Conservation (phyloP, 2,888 invertebrate species). For the Drosophila flavopinicola region DNA sequence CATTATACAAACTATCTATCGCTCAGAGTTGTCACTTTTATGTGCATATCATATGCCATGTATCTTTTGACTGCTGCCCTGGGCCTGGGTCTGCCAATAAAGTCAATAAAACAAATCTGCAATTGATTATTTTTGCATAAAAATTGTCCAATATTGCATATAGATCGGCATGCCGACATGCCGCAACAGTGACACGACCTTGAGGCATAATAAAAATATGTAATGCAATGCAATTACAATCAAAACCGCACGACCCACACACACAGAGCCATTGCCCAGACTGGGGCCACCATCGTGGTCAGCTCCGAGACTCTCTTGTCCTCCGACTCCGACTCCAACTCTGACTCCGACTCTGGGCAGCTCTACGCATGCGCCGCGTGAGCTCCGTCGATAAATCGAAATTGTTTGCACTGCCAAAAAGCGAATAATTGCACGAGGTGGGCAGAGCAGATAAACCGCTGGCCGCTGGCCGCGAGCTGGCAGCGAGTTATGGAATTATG, state of each 20-base stretch:
- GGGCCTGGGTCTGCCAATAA: constrained; percentile 55
- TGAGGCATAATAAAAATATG: constrained; percentile 71
- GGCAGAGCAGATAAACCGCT: constrained; percentile 43
- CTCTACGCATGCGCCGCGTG: constrained; percentile 68
- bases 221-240: constrained; percentile 80
- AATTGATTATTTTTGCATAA: constrained; percentile 72
- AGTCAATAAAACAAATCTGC: constrained; percentile 72
- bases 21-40: constrained; percentile 52
- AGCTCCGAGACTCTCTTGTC: constrained; percentile 7
- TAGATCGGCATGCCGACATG: constrained; percentile 39
- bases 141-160: constrained; percentile 65
- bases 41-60: constrained; percentile 35
- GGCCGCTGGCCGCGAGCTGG: constrained; percentile 49
- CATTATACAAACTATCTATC: constrained; percentile 45
- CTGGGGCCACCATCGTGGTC: constrained; percentile 51
- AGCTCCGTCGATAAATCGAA: constrained; percentile 75
- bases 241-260: constrained; percentile 74
- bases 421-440: constrained; percentile 78
- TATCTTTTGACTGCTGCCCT: constrained; percentile 37
- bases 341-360: neutral
- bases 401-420: constrained; percentile 79
- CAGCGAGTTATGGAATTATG: constrained; percentile 76
- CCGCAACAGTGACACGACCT: constrained; percentile 62
- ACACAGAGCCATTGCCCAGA: constrained; percentile 32
- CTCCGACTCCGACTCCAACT: neutral